Evolutionary conservation across 2,797 vertebrate species (phyloP).

Genomic region (Pelobates cultripes): DNA sequence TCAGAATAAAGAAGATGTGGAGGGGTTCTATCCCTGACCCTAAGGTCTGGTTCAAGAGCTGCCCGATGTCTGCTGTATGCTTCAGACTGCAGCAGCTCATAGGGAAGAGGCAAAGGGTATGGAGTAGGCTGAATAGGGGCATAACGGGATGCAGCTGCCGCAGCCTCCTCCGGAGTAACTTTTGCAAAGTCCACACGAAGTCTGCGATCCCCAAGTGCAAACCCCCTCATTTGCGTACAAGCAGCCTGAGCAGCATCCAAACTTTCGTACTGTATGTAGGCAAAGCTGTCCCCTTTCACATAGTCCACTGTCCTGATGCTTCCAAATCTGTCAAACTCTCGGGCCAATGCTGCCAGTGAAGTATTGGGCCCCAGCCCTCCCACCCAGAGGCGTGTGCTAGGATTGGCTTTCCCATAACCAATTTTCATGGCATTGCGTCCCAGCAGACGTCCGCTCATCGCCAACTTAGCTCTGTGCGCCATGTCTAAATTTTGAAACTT

Average conservation of each 20-base stretch:
- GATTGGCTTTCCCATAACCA: constrained; percentile 94
- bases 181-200: constrained; percentile 96
- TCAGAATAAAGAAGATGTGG: constrained; percentile 81
- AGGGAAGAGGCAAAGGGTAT: constrained; percentile 77
- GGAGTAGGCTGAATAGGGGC: constrained; percentile 84
- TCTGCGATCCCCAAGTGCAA: constrained; percentile 87
- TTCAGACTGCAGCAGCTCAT: constrained; percentile 81
- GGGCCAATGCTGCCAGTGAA: constrained; percentile 87
- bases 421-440: constrained; percentile 95
- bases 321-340: constrained; percentile 96
- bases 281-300: constrained; percentile 93
- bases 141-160: constrained; percentile 71
- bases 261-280: constrained; percentile 97
- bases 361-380: constrained; percentile 89
- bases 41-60: constrained; percentile 88
- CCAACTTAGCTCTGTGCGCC: constrained; percentile 94
- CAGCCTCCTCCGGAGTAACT: constrained; percentile 80
- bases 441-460: constrained; percentile 92
- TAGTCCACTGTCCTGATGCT: constrained; percentile 97
- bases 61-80: constrained; percentile 84
- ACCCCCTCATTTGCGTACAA: constrained; percentile 95
- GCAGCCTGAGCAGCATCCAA: constrained; percentile 93
- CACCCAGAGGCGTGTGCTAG: constrained; percentile 95
- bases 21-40: constrained; percentile 83
- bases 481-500: constrained; percentile 98